phyloP scores from a whole-genome alignment of 2,888 invertebrate genomes.

The Hypercompe scribonia region DNA sequence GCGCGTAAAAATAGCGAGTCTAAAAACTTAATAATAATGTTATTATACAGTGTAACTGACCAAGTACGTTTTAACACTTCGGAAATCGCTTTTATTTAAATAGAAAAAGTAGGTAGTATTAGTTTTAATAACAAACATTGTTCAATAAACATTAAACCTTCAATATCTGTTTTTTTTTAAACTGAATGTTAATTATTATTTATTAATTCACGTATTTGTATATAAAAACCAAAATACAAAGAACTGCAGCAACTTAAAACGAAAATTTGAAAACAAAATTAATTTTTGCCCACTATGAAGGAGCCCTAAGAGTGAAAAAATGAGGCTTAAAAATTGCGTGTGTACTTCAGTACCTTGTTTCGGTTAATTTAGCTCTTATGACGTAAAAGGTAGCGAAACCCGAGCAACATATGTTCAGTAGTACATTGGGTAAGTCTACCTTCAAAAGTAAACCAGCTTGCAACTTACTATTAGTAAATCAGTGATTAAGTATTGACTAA shows the following conservation, averaged over 20 bases:
- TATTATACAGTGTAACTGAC: no score
- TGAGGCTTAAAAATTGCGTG: not conserved
- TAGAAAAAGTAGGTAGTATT: not conserved
- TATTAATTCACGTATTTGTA: no score
- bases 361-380: not conserved
- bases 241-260: not conserved
- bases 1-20: no score
- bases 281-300: not conserved
- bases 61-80: not conserved
- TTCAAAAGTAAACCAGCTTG: constrained; percentile 13
- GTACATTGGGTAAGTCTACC: constrained; percentile 23
- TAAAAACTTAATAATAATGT: no score
- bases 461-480: constrained; percentile 25
- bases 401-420: constrained; percentile 15
- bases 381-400: not conserved
- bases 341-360: not conserved
- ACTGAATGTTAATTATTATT: no score
- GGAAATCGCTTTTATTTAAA: not conserved
- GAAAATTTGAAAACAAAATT: not conserved
- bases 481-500: constrained; percentile 33
- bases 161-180: not conserved
- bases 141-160: not conserved
- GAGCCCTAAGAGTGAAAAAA: not conserved
- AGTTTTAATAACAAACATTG: not conserved
- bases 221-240: not conserved